Base-by-base conservation (phyloP, 2,113 vertebrate genomes). In the Ammospiza nelsoni region DNA sequence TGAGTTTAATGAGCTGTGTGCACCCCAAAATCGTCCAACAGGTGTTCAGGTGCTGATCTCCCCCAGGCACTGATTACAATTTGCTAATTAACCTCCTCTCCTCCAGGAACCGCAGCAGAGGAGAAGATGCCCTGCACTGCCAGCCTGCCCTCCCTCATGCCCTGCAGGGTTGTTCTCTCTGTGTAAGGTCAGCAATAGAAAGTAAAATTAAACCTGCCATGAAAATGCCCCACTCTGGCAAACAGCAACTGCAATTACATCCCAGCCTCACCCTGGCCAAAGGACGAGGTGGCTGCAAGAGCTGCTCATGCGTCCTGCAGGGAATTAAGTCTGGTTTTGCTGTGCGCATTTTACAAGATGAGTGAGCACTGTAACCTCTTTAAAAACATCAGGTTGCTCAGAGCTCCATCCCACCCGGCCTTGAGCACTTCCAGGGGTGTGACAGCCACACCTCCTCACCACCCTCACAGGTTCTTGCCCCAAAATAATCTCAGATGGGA, bases 21-120 rank as follows among this genome's bases (percentile, higher is more conserved):
- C 20, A 27, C 57, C 57, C 57, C 15, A 7, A 52, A 33, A n/a
- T 74, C 1, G 0, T 15, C 13, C 6, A 1, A 55, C n/a, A 65
- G 8, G 55, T 3, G 4, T 39, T 22, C 2, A 2, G 35, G 5
- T 69, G 79, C 79, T 48, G 46, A 22, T n/a, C 20, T 31, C 15
- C 23, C 59, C 49, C 49, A 12, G 62, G 61, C 35, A 23, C 66
- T 74, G 59, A 81, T 61, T 52, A 63, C 25, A 3, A 39, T 23
- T 81, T 77, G 39, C 79, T 78, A 37, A 85, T 84, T 55, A 67
- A 44, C 21, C 69, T 63, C n/a, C 48, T 82, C 46, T 19, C 57
- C 46, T n/a, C 1, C 4, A 27, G 28, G 33, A 73, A 18, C 58
- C 59, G 73, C 68, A 33, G 78, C 58, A 65, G 55, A 49, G 25